These are phyloP conservation scores for Drosophila subsilvestris DNA, from an alignment of 2,888 invertebrate genomes.

Conservation along the genomic window DNA sequence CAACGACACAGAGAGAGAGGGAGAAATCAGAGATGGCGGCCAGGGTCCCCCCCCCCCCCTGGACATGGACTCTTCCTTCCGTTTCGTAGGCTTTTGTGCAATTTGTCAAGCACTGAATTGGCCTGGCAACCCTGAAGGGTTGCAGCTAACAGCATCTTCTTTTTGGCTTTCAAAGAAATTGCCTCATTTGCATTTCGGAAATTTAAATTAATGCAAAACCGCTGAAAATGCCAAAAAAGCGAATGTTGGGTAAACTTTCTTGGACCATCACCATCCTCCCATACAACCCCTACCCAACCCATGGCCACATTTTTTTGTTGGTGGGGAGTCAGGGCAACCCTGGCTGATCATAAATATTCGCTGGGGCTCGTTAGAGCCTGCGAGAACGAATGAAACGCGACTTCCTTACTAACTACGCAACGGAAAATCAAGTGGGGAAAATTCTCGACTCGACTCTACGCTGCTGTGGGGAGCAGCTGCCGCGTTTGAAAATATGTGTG, in stretches of 20 bases:
- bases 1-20: conserved; percentile 5
- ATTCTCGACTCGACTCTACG: conserved; percentile 46
- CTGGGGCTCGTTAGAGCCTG: conserved; percentile 77
- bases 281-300: not conserved
- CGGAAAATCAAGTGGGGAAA: conserved; percentile 77
- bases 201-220: conserved; percentile 82
- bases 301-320: not conserved
- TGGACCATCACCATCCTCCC: conserved; percentile 19
- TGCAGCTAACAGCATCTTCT: conserved; percentile 48
- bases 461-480: conserved; percentile 59
- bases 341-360: conserved; percentile 81
- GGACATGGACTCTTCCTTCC: conserved; percentile 11
- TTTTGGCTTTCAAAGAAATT: conserved; percentile 76
- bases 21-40: conserved; percentile 33
- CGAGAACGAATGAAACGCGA: conserved; percentile 75
- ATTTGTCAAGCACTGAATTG: conserved; percentile 79
- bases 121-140: conserved; percentile 64
- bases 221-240: conserved; percentile 69
- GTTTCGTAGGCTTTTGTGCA: conserved; percentile 49
- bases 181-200: conserved; percentile 81
- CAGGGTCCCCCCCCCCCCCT: conserved; percentile 34
- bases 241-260: conserved; percentile 67
- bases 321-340: conserved; percentile 21
- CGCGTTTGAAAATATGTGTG: conserved; percentile 66
- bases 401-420: conserved; percentile 79